Conservation (phyloP, 2,113 vertebrate species). For the Azemiops feae region DNA sequence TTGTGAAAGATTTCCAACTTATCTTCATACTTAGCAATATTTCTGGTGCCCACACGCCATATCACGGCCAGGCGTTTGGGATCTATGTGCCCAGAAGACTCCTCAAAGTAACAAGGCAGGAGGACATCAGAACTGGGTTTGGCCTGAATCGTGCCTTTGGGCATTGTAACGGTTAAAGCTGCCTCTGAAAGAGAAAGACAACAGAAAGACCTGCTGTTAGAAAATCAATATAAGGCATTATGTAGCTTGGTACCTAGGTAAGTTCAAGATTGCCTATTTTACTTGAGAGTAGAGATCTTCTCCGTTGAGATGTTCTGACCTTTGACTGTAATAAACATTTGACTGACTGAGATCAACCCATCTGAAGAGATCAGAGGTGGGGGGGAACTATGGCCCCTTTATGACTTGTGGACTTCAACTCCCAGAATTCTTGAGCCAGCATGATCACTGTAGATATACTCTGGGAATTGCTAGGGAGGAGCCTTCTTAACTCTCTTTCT, state of each 20-base stretch:
- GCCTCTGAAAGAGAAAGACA: conserved; percentile 1
- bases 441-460: not conserved
- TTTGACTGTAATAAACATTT: not conserved
- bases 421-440: not conserved
- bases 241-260: not conserved
- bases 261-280: not conserved
- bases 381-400: not conserved
- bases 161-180: not conserved
- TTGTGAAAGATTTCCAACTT: accelerated
- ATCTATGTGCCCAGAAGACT: not conserved
- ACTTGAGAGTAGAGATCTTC: not conserved
- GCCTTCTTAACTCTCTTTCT: not conserved
- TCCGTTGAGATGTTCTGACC: not conserved
- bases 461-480: not conserved
- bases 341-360: not conserved
- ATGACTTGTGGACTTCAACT: not conserved
- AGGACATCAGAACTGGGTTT: not conserved
- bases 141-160: not conserved
- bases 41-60: not conserved
- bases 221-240: not conserved
- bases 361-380: not conserved
- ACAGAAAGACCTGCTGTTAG: not conserved
- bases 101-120: not conserved
- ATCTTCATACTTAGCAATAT: not conserved
- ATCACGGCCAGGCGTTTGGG: not conserved